Evolutionary conservation across 2,113 vertebrate genomes (phyloP), one percentile per base, ranked within the genome.

Genomic region (Aphelocoma coerulescens): DNA sequence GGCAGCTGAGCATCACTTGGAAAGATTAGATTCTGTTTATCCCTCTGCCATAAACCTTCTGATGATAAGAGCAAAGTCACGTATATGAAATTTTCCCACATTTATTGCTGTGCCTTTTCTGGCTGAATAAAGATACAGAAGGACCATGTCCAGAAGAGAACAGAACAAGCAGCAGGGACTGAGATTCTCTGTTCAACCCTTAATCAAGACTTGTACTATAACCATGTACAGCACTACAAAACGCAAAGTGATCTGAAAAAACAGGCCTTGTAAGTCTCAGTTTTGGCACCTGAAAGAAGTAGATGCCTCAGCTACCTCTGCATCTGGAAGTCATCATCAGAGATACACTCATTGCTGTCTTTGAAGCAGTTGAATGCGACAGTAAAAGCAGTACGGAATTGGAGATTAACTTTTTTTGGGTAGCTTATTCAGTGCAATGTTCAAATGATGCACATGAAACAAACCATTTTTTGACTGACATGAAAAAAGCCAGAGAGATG

Each of bases 381-480:
- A 94, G 73, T 76, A 96, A 91, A 91, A 94, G 62, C 81, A 73
- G 18, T 37, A 63, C 0, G 0, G 57, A 96, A 93, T 6, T 63
- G 66, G 41, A 94, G 79, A 93, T 95, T 88, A 96, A 94, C 61
- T 62, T 94, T 95, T 93, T 61, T 67, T 14, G 43, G 68, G 83
- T 87, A 87, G 68, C 44, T 89, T 91, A 44, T 78, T 92, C 82
- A 57, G 61, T 81, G 85, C 78, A 78, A 73, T 9, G 58, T 92
- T 95, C 92, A 93, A 44, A 92, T 63, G 68, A 93, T 71, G 58
- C 41, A 78, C 76, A 86, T 61, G 57, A 95, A 96, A 83, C 76
- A 93, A 94, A 93, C 44, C 76, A 18, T 10, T 49, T 76, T 89
- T 81, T 91, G 69, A 94, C 61, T 94, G 61, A 89, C 66, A 12